phyloP scores from a whole-genome alignment of 92 coral and sea anemone species.

The Blastomussa wellsi region DNA sequence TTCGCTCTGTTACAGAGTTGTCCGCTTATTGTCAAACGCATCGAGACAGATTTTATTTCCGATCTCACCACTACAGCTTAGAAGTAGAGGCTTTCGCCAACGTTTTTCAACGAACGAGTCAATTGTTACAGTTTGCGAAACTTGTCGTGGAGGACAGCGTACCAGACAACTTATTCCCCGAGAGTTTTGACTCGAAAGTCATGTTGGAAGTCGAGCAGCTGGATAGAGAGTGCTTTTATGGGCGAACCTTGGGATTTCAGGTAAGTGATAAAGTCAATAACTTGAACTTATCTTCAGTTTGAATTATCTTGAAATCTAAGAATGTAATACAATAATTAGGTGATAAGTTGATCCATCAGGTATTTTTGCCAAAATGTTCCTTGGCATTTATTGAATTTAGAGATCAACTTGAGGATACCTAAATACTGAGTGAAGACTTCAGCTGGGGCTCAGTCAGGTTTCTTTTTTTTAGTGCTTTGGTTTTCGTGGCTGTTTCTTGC shows the following conservation, averaged over 20 bases:
- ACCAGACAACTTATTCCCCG: slow-evolving; percentile 74
- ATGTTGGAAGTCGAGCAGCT: slow-evolving; percentile 81
- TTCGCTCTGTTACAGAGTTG: slow-evolving; percentile 79
- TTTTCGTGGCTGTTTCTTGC: too few relatives aligned
- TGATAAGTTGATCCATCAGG: not conserved
- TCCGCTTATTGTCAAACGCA: slow-evolving; percentile 77
- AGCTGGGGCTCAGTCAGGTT: too few relatives aligned
- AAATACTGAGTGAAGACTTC: too few relatives aligned
- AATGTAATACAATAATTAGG: not conserved
- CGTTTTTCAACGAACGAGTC: slow-evolving; percentile 67
- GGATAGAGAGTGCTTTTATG: slow-evolving; percentile 96
- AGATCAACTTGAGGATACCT: too few relatives aligned
- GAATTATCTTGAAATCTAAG: not conserved
- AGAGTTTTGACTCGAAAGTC: slow-evolving; percentile 70
- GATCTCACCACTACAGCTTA: slow-evolving; percentile 90
- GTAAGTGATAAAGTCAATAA: slow-evolving; percentile 30
- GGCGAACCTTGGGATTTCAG: slow-evolving; percentile 95
- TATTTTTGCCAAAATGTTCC: too few relatives aligned
- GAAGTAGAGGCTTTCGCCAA: slow-evolving; percentile 84
- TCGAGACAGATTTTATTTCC: slow-evolving; percentile 84
- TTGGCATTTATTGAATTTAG: too few relatives aligned
- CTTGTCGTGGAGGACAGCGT: slow-evolving; percentile 69
- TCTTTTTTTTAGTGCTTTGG: too few relatives aligned
- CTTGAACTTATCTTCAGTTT: not conserved
- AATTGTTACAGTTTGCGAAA: slow-evolving; percentile 77